These are phyloP conservation scores for Cyphomyrus discorhynchus DNA, from an alignment of 2,113 vertebrate species.

Conservation along the genomic window DNA sequence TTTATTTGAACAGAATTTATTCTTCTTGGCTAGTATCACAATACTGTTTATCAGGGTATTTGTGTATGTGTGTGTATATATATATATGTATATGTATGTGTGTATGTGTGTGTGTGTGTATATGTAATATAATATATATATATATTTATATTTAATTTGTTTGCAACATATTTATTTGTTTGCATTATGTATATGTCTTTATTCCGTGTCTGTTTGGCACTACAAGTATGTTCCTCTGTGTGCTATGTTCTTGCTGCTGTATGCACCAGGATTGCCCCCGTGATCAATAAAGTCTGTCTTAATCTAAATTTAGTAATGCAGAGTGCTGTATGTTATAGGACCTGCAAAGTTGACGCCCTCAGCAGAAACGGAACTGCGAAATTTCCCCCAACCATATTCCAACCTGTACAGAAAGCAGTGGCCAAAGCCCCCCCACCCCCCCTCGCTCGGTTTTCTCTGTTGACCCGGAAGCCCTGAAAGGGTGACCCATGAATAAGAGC, in stretches of 20 bases:
- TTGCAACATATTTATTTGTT: background rate
- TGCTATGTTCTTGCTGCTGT: background rate
- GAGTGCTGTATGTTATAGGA: background rate
- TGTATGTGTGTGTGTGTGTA: background rate
- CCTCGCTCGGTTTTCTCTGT: background rate
- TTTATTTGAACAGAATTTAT: background rate
- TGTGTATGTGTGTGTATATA: background rate
- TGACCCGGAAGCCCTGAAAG: background rate
- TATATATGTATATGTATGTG: too few relatives aligned
- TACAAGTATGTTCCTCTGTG: background rate
- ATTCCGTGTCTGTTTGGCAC: background rate
- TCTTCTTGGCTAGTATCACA: background rate
- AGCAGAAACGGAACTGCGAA: background rate
- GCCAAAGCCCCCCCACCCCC: background rate
- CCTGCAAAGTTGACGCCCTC: background rate
- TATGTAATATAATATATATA: too few relatives aligned
- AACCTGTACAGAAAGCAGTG: background rate
- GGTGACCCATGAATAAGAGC: background rate
- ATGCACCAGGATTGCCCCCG: background rate
- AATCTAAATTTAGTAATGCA: background rate
- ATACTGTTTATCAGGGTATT: background rate
- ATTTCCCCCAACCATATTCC: background rate
- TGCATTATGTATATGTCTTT: background rate
- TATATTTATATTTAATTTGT: too few relatives aligned
- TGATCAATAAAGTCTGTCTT: background rate